phyloP scores from a whole-genome alignment of 2,113 vertebrate species.

The Cephalophus harveyi region DNA sequence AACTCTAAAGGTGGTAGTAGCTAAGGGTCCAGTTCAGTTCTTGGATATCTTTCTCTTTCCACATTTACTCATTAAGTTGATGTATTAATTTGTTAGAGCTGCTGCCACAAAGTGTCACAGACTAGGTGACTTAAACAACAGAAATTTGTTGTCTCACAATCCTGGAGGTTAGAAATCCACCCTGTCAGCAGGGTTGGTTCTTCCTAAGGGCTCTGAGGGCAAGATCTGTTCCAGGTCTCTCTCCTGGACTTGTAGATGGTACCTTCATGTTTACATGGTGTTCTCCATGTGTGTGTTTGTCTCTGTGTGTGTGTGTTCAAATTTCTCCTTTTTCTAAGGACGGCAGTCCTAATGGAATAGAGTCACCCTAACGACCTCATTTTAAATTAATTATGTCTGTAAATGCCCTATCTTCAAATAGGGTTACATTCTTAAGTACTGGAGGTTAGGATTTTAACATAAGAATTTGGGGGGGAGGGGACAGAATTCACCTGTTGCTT shows the following conservation, averaged over 20 bases:
- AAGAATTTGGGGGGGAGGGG: neutral
- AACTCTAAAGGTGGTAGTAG: neutral
- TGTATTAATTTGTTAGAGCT: neutral
- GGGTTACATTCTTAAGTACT: neutral
- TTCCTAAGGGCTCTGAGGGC: neutral
- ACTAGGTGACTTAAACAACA: neutral
- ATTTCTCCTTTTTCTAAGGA: neutral
- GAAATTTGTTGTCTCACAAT: neutral
- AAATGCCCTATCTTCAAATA: neutral
- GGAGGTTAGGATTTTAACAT: neutral
- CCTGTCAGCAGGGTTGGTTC: neutral
- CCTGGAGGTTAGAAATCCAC: neutral
- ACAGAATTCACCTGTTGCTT: neutral
- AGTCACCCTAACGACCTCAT: neutral
- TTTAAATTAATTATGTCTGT: neutral
- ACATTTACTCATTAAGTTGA: neutral
- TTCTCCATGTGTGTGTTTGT: neutral
- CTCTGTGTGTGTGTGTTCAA: neutral
- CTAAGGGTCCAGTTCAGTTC: neutral
- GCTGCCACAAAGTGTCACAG: neutral
- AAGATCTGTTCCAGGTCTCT: neutral
- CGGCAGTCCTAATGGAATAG: neutral
- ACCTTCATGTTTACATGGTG: neutral
- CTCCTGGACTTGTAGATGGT: neutral
- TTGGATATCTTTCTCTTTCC: neutral